phyloP scores from a whole-genome alignment of 2,888 invertebrate genomes.

The Euproctis similis region DNA sequence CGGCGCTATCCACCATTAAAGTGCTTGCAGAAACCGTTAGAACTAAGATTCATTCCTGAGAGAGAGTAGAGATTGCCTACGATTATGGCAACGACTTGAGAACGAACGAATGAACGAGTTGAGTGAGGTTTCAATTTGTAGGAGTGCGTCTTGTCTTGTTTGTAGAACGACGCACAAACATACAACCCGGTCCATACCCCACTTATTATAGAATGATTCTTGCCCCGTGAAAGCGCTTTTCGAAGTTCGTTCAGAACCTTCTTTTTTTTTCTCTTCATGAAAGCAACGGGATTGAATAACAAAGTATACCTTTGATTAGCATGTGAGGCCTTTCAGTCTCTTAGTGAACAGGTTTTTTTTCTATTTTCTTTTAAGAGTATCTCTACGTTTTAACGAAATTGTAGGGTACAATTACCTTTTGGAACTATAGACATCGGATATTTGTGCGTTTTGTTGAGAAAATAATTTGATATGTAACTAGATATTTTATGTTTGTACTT shows the following conservation, averaged over 20 bases:
- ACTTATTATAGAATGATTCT: constrained; percentile 53
- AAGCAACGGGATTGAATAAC: constrained; percentile 50
- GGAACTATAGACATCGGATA: too few species aligned
- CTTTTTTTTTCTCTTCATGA: constrained; percentile 41
- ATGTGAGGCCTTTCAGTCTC: constrained; percentile 9
- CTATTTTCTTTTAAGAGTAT: constrained; percentile 15
- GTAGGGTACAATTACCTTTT: too few species aligned
- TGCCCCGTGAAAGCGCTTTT: constrained; percentile 40
- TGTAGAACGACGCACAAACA: constrained; percentile 44
- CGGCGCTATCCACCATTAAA: too few species aligned
- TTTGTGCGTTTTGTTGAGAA: too few species aligned
- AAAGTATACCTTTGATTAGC: constrained; percentile 49
- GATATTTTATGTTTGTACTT: too few species aligned
- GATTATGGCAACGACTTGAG: constrained; percentile 47
- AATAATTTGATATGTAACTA: too few species aligned
- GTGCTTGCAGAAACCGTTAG: constrained; percentile 16
- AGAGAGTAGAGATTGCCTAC: constrained; percentile 34
- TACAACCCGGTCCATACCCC: constrained; percentile 53
- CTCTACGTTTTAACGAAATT: constrained; percentile 7
- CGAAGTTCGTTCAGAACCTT: constrained; percentile 36
- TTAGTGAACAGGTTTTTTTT: constrained; percentile 21
- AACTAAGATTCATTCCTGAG: constrained; percentile 13
- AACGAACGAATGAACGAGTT: constrained; percentile 35
- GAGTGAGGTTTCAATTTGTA: constrained; percentile 57
- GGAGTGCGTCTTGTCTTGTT: constrained; percentile 66